Base-by-base conservation (phyloP, 2,888 invertebrate species). In the Arrhopalites spinosus region DNA sequence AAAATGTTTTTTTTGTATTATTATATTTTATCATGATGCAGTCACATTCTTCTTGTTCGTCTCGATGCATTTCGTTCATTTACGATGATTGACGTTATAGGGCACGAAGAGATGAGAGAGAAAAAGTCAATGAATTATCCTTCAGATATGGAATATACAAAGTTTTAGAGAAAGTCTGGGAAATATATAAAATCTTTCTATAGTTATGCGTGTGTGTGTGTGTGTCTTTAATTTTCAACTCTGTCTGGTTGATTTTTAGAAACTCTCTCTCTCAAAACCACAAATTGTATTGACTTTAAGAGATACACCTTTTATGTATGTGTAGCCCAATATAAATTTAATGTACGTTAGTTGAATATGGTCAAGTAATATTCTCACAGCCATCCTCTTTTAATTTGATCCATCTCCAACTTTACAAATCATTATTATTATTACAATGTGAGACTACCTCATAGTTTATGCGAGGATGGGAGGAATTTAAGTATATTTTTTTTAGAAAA, bases 211-310 rank as follows among this genome's bases (percentile, higher is more conserved):
- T n/a, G n/a, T n/a, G n/a, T n/a, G n/a, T n/a, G n/a, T n/a, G n/a
- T n/a, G n/a, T n/a, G n/a, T n/a, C n/a, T n/a, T n/a, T n/a, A n/a
- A n/a, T n/a, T 59, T 25, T 59, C 59, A 59, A 59, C 25, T 2
- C 59, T 15, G 25, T 59, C 13, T 25, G 59, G 59, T 27, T 59
- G 59, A 59, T 59, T 59, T 47, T 59, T 59, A 59, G 59, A 59
- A 59, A 59, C 59, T 59, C 8, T 27, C 13, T n/a, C 53, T 20
- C 1, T 20, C 23, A 59, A 13, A 23, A 59, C 59, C 27, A 59
- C 59, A 59, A 59, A 59, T 59, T 59, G 59, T 50, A 50, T 50
- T 50, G 50, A 50, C 50, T 50, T n/a, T 50, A 15, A 5, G n/a
- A 50, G 50, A 15, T 11, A 11, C 15, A 11, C 45, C 45, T 11